phyloP scores from a whole-genome alignment of 23 tunicate genomes.

The Diplosoma virens region DNA sequence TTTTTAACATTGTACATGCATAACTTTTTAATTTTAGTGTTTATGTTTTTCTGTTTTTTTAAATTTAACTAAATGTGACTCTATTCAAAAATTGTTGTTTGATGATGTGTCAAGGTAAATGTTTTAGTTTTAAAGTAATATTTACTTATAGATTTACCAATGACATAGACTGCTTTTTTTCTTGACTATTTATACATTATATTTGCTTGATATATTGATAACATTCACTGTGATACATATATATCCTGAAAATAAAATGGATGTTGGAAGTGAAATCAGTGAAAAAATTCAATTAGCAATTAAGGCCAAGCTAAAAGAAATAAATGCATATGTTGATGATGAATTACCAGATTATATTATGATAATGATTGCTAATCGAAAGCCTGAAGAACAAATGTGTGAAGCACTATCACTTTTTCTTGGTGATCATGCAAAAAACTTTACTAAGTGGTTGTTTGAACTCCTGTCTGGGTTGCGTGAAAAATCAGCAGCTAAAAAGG shows the following conservation, averaged over 20 bases:
- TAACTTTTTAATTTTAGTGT: too few relatives aligned
- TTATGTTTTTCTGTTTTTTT: too few relatives aligned
- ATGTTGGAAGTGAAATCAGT: conserved; percentile 68
- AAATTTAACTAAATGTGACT: too few relatives aligned
- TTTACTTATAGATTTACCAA: too few relatives aligned
- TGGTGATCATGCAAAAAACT: conserved; percentile 49
- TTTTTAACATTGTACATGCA: too few relatives aligned
- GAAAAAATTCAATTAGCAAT: conserved; percentile 78
- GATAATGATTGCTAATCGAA: conserved; percentile 97
- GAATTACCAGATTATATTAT: conserved; percentile 96
- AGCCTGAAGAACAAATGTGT: conserved; percentile 81
- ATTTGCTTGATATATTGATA: too few relatives aligned
- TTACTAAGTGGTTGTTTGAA: conserved; percentile 91
- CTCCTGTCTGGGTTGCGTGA: conserved; percentile 34
- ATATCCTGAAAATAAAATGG: conserved; percentile 41
- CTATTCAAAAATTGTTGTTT: too few relatives aligned
- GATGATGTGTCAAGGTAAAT: too few relatives aligned
- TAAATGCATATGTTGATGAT: conserved; percentile 91
- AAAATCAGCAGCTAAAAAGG: conserved; percentile 1
- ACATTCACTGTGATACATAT: too few relatives aligned
- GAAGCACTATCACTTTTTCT: conserved; percentile 84
- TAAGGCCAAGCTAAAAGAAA: conserved; percentile 77
- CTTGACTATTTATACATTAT: too few relatives aligned
- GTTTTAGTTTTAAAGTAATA: too few relatives aligned
- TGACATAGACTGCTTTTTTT: too few relatives aligned